Conservation (phyloP, 2,113 vertebrate genomes). For the Dicaeum eximium region DNA sequence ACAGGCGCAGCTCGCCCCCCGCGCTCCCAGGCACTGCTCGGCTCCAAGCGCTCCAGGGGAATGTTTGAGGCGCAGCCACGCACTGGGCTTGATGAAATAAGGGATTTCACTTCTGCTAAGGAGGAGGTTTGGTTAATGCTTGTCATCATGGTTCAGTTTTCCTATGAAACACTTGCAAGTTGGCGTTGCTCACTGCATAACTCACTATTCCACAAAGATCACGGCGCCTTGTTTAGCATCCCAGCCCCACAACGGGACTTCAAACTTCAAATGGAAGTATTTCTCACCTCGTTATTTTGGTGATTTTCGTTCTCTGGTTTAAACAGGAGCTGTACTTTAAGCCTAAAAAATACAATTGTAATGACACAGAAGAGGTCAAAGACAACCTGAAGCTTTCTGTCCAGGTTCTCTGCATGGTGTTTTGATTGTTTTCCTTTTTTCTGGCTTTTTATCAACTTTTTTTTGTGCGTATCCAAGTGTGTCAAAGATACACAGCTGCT, state of each 20-base stretch:
- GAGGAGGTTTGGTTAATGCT: background rate
- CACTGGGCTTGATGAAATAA: background rate
- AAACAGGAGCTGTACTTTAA: background rate
- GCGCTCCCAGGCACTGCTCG: background rate
- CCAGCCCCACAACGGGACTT: background rate
- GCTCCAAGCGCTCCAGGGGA: background rate
- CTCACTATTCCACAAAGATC: background rate
- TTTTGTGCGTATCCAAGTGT: background rate
- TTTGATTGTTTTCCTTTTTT: background rate
- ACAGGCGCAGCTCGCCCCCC: fast-evolving
- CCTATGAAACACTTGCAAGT: background rate
- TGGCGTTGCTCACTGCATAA: background rate
- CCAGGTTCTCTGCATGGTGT: background rate
- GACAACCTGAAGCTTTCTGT: background rate
- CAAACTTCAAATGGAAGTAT: background rate
- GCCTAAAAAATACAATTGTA: background rate
- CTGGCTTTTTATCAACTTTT: background rate
- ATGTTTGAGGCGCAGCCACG: background rate
- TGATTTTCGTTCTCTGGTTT: background rate
- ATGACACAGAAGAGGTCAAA: background rate
- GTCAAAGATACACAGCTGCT: background rate
- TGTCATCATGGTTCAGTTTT: background rate
- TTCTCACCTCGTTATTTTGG: background rate
- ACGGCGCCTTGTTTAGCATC: background rate
- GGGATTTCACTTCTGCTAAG: background rate